Evolutionary conservation across 2,113 vertebrate species (phyloP), one percentile per base, ranked within the genome.

Genomic region (Cacatua alba): DNA sequence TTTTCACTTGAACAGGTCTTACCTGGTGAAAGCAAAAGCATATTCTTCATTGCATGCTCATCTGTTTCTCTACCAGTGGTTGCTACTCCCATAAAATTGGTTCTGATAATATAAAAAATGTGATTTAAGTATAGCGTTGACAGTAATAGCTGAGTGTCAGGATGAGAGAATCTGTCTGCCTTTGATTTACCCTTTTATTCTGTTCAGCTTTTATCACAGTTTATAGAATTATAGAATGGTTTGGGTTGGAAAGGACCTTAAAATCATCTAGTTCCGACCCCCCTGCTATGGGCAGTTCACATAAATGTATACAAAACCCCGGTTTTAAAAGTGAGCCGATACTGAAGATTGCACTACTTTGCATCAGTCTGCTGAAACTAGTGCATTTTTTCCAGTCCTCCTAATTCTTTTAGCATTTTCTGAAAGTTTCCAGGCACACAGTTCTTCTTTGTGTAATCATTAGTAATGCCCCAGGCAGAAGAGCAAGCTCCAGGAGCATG

Each of bases 231-330:
- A 59, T 24, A 35, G 57, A 59, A 10, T 35, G 57, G 13, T 59
- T 59, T 59, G 33, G 33, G 57, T 59, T 16, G 33, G 33, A 59
- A 24, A 59, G 13, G 33, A 59, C 57, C 21, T 59, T 24, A 23
- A 24, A 59, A 35, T 7, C 21, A 35, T 59, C 21, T 10, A 35
- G 57, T 59, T 35, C 33, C 33, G n/a, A 5, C 33, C 13, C 12
- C 57, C 57, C 21, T 35, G 33, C 57, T 21, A 7, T 23, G 20
- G 33, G 9, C 57, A 59, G 25, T 59, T 86, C 13, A 6, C 4
- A 4, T 19, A 86, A 55, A 35, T 29, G 3, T 31, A 13, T 60
- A 7, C 3, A 39, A 75, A 67, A 4, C 0, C 4, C 10, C 0
- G 2, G 3, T 62, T 24, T 79, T 68, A 19, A 53, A 72, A 86